phyloP scores from a whole-genome alignment of 2,888 invertebrate species.

The Drosophila crucigera region DNA sequence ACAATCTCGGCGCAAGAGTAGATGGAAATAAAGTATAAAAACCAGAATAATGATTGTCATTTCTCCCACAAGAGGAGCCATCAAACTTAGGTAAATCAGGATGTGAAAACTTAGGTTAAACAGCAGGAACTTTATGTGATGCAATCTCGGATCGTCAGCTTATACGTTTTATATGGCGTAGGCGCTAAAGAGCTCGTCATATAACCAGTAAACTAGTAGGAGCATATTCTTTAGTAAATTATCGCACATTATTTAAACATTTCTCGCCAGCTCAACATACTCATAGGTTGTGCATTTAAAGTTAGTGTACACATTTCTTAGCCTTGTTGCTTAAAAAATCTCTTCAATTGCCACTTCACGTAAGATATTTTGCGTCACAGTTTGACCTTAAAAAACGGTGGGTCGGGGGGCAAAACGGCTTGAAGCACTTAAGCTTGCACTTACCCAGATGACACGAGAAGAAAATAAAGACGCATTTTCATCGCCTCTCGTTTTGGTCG shows the following conservation, averaged over 20 bases:
- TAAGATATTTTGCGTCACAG: slow-evolving; percentile 6
- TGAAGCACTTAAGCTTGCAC: slow-evolving; percentile 61
- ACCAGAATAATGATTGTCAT: background rate
- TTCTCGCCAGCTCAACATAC: background rate
- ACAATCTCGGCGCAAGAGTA: background rate
- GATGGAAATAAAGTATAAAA: background rate
- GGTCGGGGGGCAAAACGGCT: background rate
- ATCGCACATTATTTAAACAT: background rate
- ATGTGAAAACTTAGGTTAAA: background rate
- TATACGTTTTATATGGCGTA: background rate
- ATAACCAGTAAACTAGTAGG: background rate
- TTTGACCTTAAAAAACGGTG: slow-evolving; percentile 3
- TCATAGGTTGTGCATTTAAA: background rate
- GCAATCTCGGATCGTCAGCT: background rate
- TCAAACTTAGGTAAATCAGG: background rate
- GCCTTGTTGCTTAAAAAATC: slow-evolving; percentile 9
- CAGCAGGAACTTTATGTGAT: background rate
- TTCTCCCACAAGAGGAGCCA: background rate
- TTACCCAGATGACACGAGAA: slow-evolving; percentile 59
- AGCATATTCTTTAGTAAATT: background rate
- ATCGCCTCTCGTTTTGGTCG: slow-evolving; percentile 25
- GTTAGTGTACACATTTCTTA: background rate
- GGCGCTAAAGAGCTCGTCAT: background rate
- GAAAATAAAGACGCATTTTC: slow-evolving; percentile 37
- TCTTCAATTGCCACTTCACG: slow-evolving; percentile 21